Percentiles rank a stretch among this genome's conserved stretches.
phyloP scores from a whole-genome alignment of 2,888 invertebrate species.

The Pandemis heparana region DNA sequence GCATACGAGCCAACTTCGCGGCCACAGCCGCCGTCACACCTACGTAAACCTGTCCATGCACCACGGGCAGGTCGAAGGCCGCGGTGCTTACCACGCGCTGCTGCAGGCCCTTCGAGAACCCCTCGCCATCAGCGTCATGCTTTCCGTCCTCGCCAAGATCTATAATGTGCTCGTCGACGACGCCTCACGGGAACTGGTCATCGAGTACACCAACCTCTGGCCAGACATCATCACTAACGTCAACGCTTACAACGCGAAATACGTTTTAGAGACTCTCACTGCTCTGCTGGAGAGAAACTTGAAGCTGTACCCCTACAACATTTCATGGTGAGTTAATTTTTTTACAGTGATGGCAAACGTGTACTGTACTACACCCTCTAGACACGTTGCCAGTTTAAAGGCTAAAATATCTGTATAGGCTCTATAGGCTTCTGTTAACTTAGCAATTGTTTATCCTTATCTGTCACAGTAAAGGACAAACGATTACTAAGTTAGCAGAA shows the following conservation, averaged over 20 bases:
- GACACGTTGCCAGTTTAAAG: too few relatives aligned
- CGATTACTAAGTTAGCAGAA: too few relatives aligned
- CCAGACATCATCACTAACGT: slow-evolving; percentile 92
- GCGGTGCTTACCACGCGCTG: slow-evolving; percentile 82
- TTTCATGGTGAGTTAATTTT: slow-evolving; percentile 77
- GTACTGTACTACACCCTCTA: too few relatives aligned
- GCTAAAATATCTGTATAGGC: too few relatives aligned
- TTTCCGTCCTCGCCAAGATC: slow-evolving; percentile 93
- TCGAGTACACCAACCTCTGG: slow-evolving; percentile 94
- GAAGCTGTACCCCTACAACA: slow-evolving; percentile 92
- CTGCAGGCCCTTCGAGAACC: slow-evolving; percentile 88
- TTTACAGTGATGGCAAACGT: too few relatives aligned
- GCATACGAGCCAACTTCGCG: slow-evolving; percentile 4
- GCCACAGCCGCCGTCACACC: neutral
- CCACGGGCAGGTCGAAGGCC: slow-evolving; percentile 11
- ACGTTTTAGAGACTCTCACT: slow-evolving; percentile 92
- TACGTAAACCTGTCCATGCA: too few relatives aligned
- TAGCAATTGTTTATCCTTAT: too few relatives aligned
- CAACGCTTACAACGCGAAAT: slow-evolving; percentile 89
- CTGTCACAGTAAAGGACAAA: too few relatives aligned
- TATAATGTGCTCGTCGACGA: slow-evolving; percentile 95
- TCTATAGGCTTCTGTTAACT: too few relatives aligned
- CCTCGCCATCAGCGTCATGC: slow-evolving; percentile 91
- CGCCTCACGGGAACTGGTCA: slow-evolving; percentile 90
- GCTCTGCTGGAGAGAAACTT: slow-evolving; percentile 92